phyloP scores from a whole-genome alignment of 1,140 invertebrate genomes.

The Harpegnathos saltator region DNA sequence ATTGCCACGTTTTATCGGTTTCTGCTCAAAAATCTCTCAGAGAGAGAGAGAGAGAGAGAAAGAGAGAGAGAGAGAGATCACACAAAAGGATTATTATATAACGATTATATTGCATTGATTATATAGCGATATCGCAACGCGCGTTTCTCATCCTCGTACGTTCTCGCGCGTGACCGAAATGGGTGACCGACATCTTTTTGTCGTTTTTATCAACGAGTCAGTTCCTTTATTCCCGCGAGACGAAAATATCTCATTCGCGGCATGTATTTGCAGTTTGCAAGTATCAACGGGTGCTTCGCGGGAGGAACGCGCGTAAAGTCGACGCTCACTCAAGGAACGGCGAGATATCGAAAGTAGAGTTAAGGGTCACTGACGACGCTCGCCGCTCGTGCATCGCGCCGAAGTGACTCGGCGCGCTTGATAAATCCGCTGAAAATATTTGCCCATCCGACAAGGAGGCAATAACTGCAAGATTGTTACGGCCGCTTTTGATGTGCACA shows the following conservation, averaged over 20 bases:
- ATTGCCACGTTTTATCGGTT: too few species aligned
- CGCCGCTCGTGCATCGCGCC: neutral
- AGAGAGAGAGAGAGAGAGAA: too few species aligned
- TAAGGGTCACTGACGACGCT: slow-evolving; percentile 15
- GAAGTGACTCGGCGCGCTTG: neutral
- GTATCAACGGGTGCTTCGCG: neutral
- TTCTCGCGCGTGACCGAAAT: too few species aligned
- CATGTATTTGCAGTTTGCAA: neutral
- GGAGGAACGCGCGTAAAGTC: neutral
- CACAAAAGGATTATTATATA: too few species aligned
- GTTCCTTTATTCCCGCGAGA: slow-evolving; percentile 3
- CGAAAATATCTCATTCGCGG: neutral
- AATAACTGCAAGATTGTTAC: neutral
- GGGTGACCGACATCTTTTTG: too few species aligned
- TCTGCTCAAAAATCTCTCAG: too few species aligned
- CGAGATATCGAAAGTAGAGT: slow-evolving; percentile 5
- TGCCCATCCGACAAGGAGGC: neutral
- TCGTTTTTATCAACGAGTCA: too few species aligned
- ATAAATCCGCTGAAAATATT: slow-evolving; percentile 20
- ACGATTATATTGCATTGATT: too few species aligned
- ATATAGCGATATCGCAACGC: too few species aligned
- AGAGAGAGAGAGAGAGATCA: too few species aligned
- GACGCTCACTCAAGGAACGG: neutral
- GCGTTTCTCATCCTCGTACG: too few species aligned
- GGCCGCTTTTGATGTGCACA: too few species aligned